A percentile compares a stretch with the other conserved stretches of the same genome.
These are phyloP conservation scores for Sericinus montela DNA, from an alignment of 2,888 invertebrate species.

Conservation along the genomic window DNA sequence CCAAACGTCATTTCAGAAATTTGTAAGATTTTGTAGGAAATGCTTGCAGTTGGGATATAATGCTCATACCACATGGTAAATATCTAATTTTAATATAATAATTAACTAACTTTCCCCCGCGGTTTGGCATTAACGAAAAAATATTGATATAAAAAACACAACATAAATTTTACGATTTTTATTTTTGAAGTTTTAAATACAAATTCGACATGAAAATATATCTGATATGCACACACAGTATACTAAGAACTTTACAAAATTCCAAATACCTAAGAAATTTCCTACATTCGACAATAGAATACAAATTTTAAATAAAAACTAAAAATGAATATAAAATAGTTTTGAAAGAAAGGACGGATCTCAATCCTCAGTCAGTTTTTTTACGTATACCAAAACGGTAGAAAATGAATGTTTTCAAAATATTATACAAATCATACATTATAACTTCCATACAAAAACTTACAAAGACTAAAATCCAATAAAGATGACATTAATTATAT, in stretches of 20 bases:
- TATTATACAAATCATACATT: constrained; percentile 21
- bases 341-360: constrained; percentile 19
- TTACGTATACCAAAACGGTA: constrained; percentile 5
- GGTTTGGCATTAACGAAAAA: no score
- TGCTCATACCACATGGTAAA: no score
- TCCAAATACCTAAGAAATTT: constrained; percentile 4
- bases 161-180: constrained; percentile 45
- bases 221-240: constrained; percentile 21
- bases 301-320: constrained; percentile 1
- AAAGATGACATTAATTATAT: constrained; percentile 7
- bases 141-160: no score
- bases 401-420: constrained; percentile 12
- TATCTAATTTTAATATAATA: no score
- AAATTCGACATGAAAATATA: constrained; percentile 55
- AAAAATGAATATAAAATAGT: constrained; percentile 2
- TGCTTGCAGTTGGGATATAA: no score
- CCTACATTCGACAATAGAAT: background rate
- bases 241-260: constrained; percentile 34
- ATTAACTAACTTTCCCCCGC: no score
- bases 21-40: no score
- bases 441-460: constrained; percentile 4
- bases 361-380: constrained; percentile 24
- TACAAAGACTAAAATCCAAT: constrained; percentile 9
- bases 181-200: constrained; percentile 70
- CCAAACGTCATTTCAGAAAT: no score